phyloP scores from a whole-genome alignment of 2,888 invertebrate species.

The Lamellibrachia columna region DNA sequence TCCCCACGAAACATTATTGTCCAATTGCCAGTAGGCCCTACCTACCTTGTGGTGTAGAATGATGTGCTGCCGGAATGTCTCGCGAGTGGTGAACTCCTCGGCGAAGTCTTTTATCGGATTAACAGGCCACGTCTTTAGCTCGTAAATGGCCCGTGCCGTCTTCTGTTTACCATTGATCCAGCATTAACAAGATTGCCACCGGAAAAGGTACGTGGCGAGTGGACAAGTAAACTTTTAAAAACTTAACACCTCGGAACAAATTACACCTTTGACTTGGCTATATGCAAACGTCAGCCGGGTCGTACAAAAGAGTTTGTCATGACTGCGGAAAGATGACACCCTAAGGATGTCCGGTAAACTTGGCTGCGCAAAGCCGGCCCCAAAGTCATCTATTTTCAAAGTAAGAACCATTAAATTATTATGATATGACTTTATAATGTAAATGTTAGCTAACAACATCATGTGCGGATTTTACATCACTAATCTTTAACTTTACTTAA shows the following conservation, averaged over 20 bases:
- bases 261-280: too few relatives aligned
- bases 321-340: not conserved
- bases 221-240: too few relatives aligned
- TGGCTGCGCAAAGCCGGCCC: not conserved
- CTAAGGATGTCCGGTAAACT: too few relatives aligned
- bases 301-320: not conserved
- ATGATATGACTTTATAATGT: too few relatives aligned
- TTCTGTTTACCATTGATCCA: not conserved
- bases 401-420: not conserved
- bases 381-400: not conserved
- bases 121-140: constrained; percentile 49
- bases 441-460: too few relatives aligned
- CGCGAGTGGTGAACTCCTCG: not conserved
- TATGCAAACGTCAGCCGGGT: too few relatives aligned
- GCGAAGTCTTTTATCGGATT: constrained; percentile 17
- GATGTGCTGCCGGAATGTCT: not conserved
- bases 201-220: not conserved
- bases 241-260: too few relatives aligned
- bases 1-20: too few relatives aligned
- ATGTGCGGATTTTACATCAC: too few relatives aligned
- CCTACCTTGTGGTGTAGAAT: not conserved
- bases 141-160: constrained; percentile 34
- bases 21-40: not conserved
- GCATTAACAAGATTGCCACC: not conserved
- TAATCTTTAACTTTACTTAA: not conserved